Base-by-base conservation (phyloP, 2,888 invertebrate species). In the Peribatodes rhomboidaria region DNA sequence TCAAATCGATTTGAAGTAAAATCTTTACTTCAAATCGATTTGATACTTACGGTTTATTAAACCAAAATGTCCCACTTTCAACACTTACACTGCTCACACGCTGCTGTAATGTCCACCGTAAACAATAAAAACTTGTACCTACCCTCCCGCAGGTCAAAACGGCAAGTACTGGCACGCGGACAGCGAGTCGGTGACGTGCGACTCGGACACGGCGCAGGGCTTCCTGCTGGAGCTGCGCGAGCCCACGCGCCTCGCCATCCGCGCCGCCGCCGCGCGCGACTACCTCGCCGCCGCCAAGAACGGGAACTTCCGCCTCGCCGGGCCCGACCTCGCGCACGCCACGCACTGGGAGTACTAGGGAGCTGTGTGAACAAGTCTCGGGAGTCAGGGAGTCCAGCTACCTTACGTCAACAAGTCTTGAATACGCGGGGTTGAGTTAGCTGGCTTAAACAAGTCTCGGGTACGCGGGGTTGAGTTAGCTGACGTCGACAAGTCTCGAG, bases 341-440 rank as follows among this genome's bases (percentile, higher is more conserved):
- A 98, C 98, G 79, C 97, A 97, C 84, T 98, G 98, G 98, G 98
- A 98, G 93, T 98, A 98, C 90, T 98, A 97, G 93, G 9, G n/a
- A 3, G 14, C 35, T 3, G 6, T 22, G 18, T 44, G 20, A 4
- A 4, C 44, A 22, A 44, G 11, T 44, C 22, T 22, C 2, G 37
- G 2, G n/a, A n/a, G n/a, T n/a, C n/a, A n/a, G n/a, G n/a, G n/a
- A n/a, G n/a, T n/a, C n/a, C n/a, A n/a, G n/a, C n/a, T n/a, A n/a
- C n/a, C n/a, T n/a, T n/a, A n/a, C n/a, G n/a, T n/a, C n/a, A n/a
- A n/a, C n/a, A n/a, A n/a, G n/a, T n/a, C n/a, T n/a, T n/a, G n/a
- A n/a, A n/a, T n/a, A n/a, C n/a, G n/a, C n/a, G n/a, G n/a, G n/a
- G n/a, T n/a, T n/a, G n/a, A n/a, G n/a, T n/a, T n/a, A n/a, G n/a